Evolutionary conservation across 2,888 invertebrate species (phyloP).

Genomic region (Ennomos quercinarius): DNA sequence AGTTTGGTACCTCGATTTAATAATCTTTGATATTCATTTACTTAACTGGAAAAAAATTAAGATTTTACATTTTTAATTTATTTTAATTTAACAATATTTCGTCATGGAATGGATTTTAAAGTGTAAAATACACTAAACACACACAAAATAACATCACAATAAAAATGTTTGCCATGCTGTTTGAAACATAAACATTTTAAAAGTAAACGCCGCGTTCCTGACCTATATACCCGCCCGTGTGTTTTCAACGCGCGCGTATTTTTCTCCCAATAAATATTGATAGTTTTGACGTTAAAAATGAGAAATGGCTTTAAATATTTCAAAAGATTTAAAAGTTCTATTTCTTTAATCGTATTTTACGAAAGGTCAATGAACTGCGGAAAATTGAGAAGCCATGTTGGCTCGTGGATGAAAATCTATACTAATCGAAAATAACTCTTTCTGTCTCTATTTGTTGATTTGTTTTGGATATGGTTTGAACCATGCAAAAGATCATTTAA

Average conservation of each 20-base stretch:
- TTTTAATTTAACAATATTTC: too few relatives aligned
- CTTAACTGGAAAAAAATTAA: too few relatives aligned
- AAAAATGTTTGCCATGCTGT: conserved; percentile 8
- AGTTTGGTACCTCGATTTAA: too few relatives aligned
- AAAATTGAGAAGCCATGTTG: conserved; percentile 12
- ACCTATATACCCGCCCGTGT: conserved; percentile 28
- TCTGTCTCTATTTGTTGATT: too few relatives aligned
- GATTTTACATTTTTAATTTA: too few relatives aligned
- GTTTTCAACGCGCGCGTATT: conserved; percentile 36
- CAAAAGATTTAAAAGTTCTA: conserved; percentile 32
- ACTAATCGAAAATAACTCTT: too few relatives aligned
- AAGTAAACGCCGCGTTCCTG: conserved; percentile 22
- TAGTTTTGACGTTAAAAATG: conserved; percentile 37
- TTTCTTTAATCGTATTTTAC: conserved; percentile 25
- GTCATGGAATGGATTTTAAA: too few relatives aligned
- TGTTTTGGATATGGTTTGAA: too few relatives aligned
- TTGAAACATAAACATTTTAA: conserved; percentile 15
- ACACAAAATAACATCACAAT: neutral
- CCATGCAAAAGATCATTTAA: too few relatives aligned
- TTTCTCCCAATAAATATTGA: conserved; percentile 40
- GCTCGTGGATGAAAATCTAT: neutral
- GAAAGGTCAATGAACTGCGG: conserved; percentile 18
- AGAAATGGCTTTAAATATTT: conserved; percentile 35
- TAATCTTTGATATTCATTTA: too few relatives aligned
- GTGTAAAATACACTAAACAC: too few relatives aligned